Percentiles rank a stretch among this genome's conserved stretches.
Evolutionary conservation across 2,888 invertebrate genomes (phyloP).

Genomic region (Octonoba sinensis): DNA sequence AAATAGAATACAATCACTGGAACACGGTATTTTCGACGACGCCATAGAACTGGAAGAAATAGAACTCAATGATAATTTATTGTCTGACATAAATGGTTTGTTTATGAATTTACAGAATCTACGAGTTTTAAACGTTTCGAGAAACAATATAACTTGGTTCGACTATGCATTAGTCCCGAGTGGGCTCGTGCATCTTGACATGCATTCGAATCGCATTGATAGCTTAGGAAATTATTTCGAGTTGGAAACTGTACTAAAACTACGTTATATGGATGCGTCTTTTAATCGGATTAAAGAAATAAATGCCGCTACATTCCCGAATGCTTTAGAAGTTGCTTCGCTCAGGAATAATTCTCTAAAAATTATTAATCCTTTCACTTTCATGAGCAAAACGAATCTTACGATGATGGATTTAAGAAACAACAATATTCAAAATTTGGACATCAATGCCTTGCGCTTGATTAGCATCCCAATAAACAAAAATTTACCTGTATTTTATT

Average conservation of each 20-base stretch:
- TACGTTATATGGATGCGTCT: conserved; percentile 89
- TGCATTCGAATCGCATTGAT: conserved; percentile 87
- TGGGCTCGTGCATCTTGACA: conserved; percentile 87
- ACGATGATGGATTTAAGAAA: conserved; percentile 92
- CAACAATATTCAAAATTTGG: conserved; percentile 90
- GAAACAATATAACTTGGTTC: conserved; percentile 89
- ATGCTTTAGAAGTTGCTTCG: conserved; percentile 86
- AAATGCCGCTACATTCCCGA: conserved; percentile 83
- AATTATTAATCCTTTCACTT: conserved; percentile 88
- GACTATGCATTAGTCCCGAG: conserved; percentile 87
- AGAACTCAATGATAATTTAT: conserved; percentile 85
- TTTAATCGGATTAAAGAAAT: conserved; percentile 88
- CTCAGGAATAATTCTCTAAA: conserved; percentile 91
- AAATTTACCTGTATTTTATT: conserved; percentile 84
- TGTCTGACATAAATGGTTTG: conserved; percentile 85
- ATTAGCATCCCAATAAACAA: conserved; percentile 82
- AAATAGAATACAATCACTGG: conserved; percentile 84
- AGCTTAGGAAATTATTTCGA: conserved; percentile 88
- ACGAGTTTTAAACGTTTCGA: conserved; percentile 90
- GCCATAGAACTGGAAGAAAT: conserved; percentile 84
- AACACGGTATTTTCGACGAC: conserved; percentile 84
- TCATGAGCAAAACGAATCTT: conserved; percentile 88
- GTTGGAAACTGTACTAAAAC: conserved; percentile 82
- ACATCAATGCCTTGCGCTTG: conserved; percentile 87
- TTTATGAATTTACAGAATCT: conserved; percentile 87